Percentiles rank a stretch among this genome's conserved stretches.
Evolutionary conservation across 2,888 invertebrate species (phyloP).

Genomic region (Corythucha ciliata): DNA sequence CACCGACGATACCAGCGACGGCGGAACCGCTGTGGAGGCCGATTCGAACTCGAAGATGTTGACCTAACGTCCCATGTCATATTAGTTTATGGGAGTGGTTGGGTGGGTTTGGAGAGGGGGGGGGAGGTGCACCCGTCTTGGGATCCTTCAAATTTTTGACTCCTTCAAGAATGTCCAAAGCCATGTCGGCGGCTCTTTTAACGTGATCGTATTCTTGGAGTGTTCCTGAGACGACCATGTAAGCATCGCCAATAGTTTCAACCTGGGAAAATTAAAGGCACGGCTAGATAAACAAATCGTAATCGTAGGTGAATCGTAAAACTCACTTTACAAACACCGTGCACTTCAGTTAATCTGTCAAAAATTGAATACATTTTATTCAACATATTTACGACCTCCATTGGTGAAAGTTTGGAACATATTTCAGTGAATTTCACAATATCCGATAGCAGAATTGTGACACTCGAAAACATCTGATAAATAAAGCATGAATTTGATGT

Average conservation of each 20-base stretch:
- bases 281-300: background rate
- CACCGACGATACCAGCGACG: slow-evolving; percentile 85
- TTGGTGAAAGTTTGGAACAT: slow-evolving; percentile 88
- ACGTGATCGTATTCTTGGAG: slow-evolving; percentile 87
- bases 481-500: background rate
- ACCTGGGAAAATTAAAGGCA: slow-evolving; percentile 50
- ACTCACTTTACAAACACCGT: slow-evolving; percentile 85
- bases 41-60: slow-evolving; percentile 71
- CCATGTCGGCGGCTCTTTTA: slow-evolving; percentile 88
- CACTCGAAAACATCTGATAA: slow-evolving; percentile 84
- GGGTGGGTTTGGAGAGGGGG: too few relatives aligned
- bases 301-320: background rate
- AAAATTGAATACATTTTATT: slow-evolving; percentile 98
- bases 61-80: too few relatives aligned
- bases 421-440: slow-evolving; percentile 97
- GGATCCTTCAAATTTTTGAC: slow-evolving; percentile 87
- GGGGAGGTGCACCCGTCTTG: slow-evolving; percentile 84
- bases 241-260: slow-evolving; percentile 96
- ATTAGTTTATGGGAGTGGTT: too few relatives aligned
- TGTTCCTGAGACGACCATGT: slow-evolving; percentile 95
- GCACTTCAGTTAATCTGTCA: slow-evolving; percentile 84
- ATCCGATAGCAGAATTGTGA: slow-evolving; percentile 94
- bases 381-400: slow-evolving; percentile 96
- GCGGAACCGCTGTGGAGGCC: slow-evolving; percentile 87
- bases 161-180: slow-evolving; percentile 89